Evolutionary conservation across 2,888 invertebrate species (phyloP), one percentile per base, ranked within the genome.

Genomic region (Tetramorium bicarinatum): DNA sequence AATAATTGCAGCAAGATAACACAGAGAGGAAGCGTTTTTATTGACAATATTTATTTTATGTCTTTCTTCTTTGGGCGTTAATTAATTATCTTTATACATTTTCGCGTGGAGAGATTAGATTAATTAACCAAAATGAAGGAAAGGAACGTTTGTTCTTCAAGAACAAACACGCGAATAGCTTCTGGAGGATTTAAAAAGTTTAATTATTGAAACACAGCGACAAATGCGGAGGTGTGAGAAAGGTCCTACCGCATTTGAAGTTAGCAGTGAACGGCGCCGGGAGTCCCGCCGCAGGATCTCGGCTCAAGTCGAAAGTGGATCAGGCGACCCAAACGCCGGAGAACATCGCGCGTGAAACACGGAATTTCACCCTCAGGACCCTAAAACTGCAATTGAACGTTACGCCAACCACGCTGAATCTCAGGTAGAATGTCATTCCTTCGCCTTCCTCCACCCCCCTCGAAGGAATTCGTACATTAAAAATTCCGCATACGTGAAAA

Each of bases 321-420:
- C 97, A 97, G 87, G 96, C 96, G 64, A 97, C 97, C 11, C 97
- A 97, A 95, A 97, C 97, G 2, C 97, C 97, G 2, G 96, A 96
- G 72, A 97, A 96, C 94, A 97, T 97, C 88, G 96, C 96, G 1
- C 96, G 96, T 15, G 97, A 97, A 93, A 97, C 97, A 8, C 95
- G 96, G 86, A 96, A 96, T 92, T 95, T 95, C 91, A 96, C 96
- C 92, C 94, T 96, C 89, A 95, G 96, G 87, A 95, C 96, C 74
- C 95, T 97, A 87, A 96, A 96, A 92, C 95, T 96, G 88, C 96
- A 96, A 88, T 95, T 97, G 41, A 96, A 95, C 90, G 96, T 96
- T 69, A 94, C 95, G 66, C 96, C 96, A 21, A 96, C 96, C 25
- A 95, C 96, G 83, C 93, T 96, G 77, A 96, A 96, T 93, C 95